A percentile compares a stretch with the other conserved stretches of the same genome.
Conservation (phyloP, 2,113 vertebrate species). For the Xiphophorus hellerii region DNA sequence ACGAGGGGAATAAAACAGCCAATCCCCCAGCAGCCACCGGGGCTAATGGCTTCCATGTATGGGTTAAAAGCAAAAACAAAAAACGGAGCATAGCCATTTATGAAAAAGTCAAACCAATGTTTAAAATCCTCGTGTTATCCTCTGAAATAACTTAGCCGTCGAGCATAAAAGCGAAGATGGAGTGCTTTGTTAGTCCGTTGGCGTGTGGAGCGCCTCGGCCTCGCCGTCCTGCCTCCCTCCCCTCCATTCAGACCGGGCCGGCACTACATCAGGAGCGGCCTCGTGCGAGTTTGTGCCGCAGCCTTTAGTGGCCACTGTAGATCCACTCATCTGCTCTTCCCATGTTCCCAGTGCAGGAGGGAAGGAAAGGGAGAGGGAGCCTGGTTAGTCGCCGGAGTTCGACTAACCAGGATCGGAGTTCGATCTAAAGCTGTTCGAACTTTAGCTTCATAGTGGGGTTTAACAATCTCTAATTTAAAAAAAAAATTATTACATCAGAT, state of each 20-base stretch:
- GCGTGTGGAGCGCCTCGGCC: neutral
- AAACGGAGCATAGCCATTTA: neutral
- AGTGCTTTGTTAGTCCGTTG: neutral
- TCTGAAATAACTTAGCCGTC: neutral
- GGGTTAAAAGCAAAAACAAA: slow-evolving; percentile 24
- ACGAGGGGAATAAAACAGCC: slow-evolving; percentile 66
- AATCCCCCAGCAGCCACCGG: slow-evolving; percentile 51
- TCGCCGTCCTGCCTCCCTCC: slow-evolving; percentile 30
- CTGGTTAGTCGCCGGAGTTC: slow-evolving; percentile 23
- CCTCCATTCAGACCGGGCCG: slow-evolving; percentile 28
- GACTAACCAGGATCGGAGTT: neutral
- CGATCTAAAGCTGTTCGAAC: slow-evolving; percentile 2
- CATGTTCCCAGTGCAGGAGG: slow-evolving; percentile 18
- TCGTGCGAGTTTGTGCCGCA: slow-evolving; percentile 11
- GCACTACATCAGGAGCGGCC: slow-evolving; percentile 38
- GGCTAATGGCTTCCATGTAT: slow-evolving; percentile 72
- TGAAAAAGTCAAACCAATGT: neutral
- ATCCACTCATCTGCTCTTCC: slow-evolving; percentile 30
- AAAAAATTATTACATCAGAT: neutral
- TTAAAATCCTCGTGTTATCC: neutral
- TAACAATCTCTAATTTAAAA: neutral
- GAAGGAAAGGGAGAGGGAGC: slow-evolving; percentile 9
- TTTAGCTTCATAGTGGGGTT: neutral
- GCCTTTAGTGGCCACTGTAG: slow-evolving; percentile 70
- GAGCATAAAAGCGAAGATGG: neutral